These are phyloP conservation scores for Bicyclus anynana DNA, from an alignment of 1,140 invertebrate genomes.

Conservation along the genomic window DNA sequence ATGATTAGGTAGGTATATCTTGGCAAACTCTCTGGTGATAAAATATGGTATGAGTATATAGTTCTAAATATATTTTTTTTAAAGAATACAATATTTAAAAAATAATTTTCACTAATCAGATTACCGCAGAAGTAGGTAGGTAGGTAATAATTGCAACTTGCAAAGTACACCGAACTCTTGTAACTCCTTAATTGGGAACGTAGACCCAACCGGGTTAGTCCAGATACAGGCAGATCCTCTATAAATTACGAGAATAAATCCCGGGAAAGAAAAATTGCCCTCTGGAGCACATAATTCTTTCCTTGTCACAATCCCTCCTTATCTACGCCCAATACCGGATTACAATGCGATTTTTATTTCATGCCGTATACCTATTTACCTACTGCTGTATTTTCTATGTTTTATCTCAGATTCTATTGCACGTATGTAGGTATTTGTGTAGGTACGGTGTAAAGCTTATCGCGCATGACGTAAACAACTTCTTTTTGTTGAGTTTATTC, in stretches of 20 bases:
- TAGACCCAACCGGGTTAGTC: slow-evolving; percentile 60
- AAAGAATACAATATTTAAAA: too few species aligned
- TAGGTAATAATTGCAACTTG: not conserved
- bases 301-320: slow-evolving; percentile 76
- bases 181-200: slow-evolving; percentile 56
- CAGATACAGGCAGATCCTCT: slow-evolving; percentile 73
- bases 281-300: slow-evolving; percentile 77
- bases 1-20: too few species aligned
- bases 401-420: slow-evolving; percentile 28
- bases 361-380: slow-evolving; percentile 61
- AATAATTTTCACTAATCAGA: too few species aligned
- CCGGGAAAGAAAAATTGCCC: slow-evolving; percentile 76
- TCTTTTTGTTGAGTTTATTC: not conserved
- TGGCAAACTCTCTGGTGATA: too few species aligned
- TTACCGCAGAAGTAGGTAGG: not conserved
- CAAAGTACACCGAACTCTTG: slow-evolving; percentile 17
- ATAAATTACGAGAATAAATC: slow-evolving; percentile 77
- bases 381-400: slow-evolving; percentile 36
- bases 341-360: slow-evolving; percentile 77
- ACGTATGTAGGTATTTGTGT: slow-evolving; percentile 29
- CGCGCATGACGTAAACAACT: not conserved
- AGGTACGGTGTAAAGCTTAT: not conserved
- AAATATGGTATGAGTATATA: too few species aligned
- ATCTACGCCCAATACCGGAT: slow-evolving; percentile 75
- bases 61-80: too few species aligned